Conservation (phyloP, 64 coral and sea anemone genomes). For the Pocillopora verrucosa region DNA sequence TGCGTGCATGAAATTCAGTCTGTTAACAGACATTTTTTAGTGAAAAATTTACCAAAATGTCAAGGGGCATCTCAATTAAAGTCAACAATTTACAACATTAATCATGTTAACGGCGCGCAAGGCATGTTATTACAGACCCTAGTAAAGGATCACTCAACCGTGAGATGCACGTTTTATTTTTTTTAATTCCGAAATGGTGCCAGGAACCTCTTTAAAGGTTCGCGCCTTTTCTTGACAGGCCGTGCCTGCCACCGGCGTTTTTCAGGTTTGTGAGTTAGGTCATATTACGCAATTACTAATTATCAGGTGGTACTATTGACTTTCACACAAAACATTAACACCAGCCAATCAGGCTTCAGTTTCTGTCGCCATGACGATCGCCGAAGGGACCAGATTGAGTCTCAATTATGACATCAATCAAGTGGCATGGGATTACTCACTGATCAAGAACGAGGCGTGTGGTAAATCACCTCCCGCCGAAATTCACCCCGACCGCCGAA, state of each 20-base stretch:
- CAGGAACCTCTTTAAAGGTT: constrained; percentile 1
- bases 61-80: not conserved
- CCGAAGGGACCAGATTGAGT: constrained; percentile 12
- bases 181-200: constrained; percentile 2
- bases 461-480: constrained; percentile 21
- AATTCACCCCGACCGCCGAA: not conserved
- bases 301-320: constrained; percentile 41
- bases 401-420: constrained; percentile 30
- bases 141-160: not conserved
- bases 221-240: constrained; percentile 11
- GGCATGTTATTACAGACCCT: not conserved
- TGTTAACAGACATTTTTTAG: not conserved
- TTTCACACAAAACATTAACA: constrained; percentile 3
- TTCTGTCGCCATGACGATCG: constrained; percentile 37
- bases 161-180: not conserved
- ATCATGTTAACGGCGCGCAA: not conserved
- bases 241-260: constrained; percentile 13
- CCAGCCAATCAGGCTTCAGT: not conserved
- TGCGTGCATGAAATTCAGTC: not conserved
- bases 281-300: constrained; percentile 25
- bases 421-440: constrained; percentile 46
- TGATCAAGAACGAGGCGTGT: constrained; percentile 33
- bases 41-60: not conserved
- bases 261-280: constrained; percentile 21
- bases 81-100: not conserved